phyloP scores from a whole-genome alignment of 2,888 invertebrate genomes.

The Ephialtes manifestator region DNA sequence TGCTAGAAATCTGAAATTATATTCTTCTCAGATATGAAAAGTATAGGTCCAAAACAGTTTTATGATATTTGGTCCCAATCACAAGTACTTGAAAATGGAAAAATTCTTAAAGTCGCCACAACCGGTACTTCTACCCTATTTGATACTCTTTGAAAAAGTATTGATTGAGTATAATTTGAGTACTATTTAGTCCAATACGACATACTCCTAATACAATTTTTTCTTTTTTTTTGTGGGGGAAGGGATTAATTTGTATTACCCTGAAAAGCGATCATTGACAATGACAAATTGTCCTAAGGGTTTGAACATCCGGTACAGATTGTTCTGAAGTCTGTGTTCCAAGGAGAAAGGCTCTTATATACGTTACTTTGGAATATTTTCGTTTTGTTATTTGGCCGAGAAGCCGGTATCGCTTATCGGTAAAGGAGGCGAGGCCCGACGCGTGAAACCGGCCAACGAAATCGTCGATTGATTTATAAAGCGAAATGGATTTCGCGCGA shows the following conservation, averaged over 20 bases:
- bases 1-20: no score
- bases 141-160: no score
- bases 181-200: no score
- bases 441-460: constrained; percentile 57
- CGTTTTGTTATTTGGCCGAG: constrained; percentile 12
- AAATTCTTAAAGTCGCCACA: no score
- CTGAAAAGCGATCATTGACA: neutral
- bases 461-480: constrained; percentile 81
- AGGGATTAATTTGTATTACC: neutral
- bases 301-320: constrained; percentile 23
- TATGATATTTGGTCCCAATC: no score
- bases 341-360: neutral
- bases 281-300: constrained; percentile 2
- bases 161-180: no score
- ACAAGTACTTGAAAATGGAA: no score
- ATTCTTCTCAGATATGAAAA: no score
- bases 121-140: no score
- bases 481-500: constrained; percentile 81
- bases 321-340: neutral
- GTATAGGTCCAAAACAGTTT: no score
- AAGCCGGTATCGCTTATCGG: constrained; percentile 73
- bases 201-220: no score
- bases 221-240: neutral
- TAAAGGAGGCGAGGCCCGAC: constrained; percentile 73
- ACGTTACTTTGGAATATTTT: constrained; percentile 5